A percentile compares a stretch with the other conserved stretches of the same genome.
Conservation (phyloP, 2,113 vertebrate species). For the Pimephales promelas region DNA sequence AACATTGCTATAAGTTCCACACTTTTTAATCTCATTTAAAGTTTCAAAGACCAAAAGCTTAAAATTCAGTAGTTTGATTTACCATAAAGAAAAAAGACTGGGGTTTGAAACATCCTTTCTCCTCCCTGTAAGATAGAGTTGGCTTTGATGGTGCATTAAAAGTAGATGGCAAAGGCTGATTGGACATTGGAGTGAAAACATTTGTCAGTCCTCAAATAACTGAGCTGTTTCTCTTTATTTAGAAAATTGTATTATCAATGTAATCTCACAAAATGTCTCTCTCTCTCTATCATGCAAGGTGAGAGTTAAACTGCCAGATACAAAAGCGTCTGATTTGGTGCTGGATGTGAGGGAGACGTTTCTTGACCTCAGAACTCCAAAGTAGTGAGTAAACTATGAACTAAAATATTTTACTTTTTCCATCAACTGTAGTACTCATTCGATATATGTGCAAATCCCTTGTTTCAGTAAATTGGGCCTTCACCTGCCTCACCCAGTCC, state of each 20-base stretch:
- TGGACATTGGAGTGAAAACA: not conserved
- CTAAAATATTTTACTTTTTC: not conserved
- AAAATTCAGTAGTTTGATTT: not conserved
- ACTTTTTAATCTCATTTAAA: too few species aligned
- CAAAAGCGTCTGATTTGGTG: conserved; percentile 81
- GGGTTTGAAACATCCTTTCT: not conserved
- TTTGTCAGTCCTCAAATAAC: not conserved
- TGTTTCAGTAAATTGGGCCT: conserved; percentile 85
- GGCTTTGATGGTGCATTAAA: not conserved
- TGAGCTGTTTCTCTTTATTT: not conserved
- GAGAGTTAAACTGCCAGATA: conserved; percentile 88
- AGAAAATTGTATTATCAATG: not conserved
- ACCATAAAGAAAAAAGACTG: not conserved
- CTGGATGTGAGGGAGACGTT: conserved; percentile 86
- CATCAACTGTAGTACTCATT: not conserved
- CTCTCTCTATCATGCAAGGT: conserved; percentile 73
- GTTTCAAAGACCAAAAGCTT: not conserved
- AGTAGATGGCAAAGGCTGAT: not conserved
- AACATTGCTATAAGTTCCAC: too few species aligned
- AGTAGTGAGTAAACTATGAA: conserved; percentile 80
- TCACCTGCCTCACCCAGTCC: conserved; percentile 84
- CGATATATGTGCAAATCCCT: not conserved
- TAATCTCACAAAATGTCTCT: not conserved
- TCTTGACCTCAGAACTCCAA: conserved; percentile 87
- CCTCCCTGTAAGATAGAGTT: not conserved